Conservation (phyloP, 2,113 vertebrate genomes). For the Corythornis cristatus region DNA sequence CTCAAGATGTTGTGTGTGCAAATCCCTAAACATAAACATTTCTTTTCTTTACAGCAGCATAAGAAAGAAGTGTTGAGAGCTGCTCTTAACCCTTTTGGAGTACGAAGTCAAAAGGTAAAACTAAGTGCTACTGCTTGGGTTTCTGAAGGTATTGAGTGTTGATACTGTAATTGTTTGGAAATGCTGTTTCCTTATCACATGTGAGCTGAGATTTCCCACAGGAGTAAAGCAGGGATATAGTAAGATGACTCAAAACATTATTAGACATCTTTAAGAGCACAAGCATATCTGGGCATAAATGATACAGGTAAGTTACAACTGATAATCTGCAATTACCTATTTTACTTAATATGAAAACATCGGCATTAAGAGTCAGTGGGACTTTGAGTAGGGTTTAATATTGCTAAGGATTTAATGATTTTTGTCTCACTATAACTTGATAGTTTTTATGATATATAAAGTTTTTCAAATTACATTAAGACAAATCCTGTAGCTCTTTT, state of each 20-base stretch:
- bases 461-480: conserved; percentile 63
- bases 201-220: conserved; percentile 23
- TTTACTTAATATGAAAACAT: conserved; percentile 64
- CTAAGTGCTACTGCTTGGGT: background rate
- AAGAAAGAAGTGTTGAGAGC: conserved; percentile 73
- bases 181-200: background rate
- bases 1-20: conserved; percentile 3
- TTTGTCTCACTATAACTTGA: conserved; percentile 60
- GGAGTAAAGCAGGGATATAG: background rate
- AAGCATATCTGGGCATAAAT: conserved; percentile 39
- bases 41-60: conserved; percentile 66
- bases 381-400: conserved; percentile 60
- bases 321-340: conserved; percentile 21
- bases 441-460: conserved; percentile 65
- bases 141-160: background rate
- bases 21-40: conserved; percentile 62
- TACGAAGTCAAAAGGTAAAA: conserved; percentile 71
- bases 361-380: conserved; percentile 44
- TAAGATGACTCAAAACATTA: conserved; percentile 16
- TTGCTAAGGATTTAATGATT: conserved; percentile 61
- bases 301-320: conserved; percentile 29
- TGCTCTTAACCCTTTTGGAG: conserved; percentile 69
- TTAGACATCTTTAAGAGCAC: conserved; percentile 34
- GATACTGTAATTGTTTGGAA: background rate
- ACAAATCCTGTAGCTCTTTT: conserved; percentile 67